These are phyloP conservation scores for Elgaria multicarinata DNA, from an alignment of 2,113 vertebrate species.

Conservation along the genomic window DNA sequence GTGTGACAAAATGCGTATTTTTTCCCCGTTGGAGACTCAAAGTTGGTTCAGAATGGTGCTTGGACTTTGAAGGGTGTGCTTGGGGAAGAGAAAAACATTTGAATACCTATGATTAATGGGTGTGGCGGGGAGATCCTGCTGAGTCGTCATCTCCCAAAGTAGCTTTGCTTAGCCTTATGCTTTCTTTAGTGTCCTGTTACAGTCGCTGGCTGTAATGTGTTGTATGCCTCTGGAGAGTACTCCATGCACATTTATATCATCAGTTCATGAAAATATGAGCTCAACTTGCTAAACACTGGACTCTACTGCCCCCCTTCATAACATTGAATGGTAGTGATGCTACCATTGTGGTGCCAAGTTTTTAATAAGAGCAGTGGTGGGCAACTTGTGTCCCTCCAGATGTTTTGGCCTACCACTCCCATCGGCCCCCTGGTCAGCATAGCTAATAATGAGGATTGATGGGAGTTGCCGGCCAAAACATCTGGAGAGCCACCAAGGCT, in stretches of 20 bases:
- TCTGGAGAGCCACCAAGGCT: too few relatives aligned
- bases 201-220: neutral
- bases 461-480: too few relatives aligned
- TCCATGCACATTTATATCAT: neutral
- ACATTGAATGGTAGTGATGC: neutral
- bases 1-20: neutral
- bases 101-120: neutral
- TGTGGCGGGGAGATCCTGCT: neutral
- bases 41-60: neutral
- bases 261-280: neutral
- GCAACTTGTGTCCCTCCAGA: too few relatives aligned
- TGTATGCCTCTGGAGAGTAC: neutral
- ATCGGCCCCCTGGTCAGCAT: too few relatives aligned
- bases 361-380: too few relatives aligned
- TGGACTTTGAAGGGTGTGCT: neutral
- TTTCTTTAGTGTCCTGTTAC: fast-evolving
- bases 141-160: neutral
- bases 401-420: too few relatives aligned
- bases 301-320: neutral
- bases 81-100: neutral
- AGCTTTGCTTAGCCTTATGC: neutral
- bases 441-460: too few relatives aligned
- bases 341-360: neutral
- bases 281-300: neutral
- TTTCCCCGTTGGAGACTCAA: conserved; percentile 24